Evolutionary conservation across 1,140 invertebrate genomes (phyloP), one percentile per base, ranked within the genome.

Genomic region (Trachymyrmex cornetzi): DNA sequence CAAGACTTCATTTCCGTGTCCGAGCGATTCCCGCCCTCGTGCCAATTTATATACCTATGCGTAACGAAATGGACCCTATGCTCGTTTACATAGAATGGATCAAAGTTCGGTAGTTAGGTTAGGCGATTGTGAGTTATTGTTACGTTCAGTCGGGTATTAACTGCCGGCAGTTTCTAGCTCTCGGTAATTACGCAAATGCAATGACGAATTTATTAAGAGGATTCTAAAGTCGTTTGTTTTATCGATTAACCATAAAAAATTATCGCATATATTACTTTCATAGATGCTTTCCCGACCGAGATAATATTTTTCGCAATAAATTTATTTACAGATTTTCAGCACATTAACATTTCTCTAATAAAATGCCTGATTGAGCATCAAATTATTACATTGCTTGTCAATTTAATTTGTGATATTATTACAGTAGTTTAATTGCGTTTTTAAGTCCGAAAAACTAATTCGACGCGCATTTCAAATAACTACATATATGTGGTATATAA

Each of bases 1-100:
- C 92, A 93, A 94, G 94, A 95, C 94, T 95, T 93, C 93, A 95
- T 95, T 95, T 95, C 94, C 94, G 94, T 92, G 93, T 93, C 91
- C 92, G 91, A 93, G 91, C 89, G 92, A 90, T 91, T 92, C 69
- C 69, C 91, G 90, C 91, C 85, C 91, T 89, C 69, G 69, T 84
- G 90, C 89, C 93, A 92, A 94, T 95, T 94, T 94, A 94, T 94
- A 92, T 91, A 85, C 59, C 69, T 80, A 86, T 59, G 63, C 89
- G 91, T 93, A 93, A 93, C 93, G 92, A 93, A 92, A 93, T 93
- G 91, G 91, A 90, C 88, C 91, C 89, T 77, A 86, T 69, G 91
- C 93, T 94, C 94, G 92, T 94, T 95, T 94, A 95, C 94, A 94
- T 94, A 92, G 72, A 91, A 87, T 74, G 85, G 80, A 89, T 90